These are phyloP conservation scores for Gila robusta DNA, from an alignment of 2,797 vertebrate species.

Conservation along the genomic window DNA sequence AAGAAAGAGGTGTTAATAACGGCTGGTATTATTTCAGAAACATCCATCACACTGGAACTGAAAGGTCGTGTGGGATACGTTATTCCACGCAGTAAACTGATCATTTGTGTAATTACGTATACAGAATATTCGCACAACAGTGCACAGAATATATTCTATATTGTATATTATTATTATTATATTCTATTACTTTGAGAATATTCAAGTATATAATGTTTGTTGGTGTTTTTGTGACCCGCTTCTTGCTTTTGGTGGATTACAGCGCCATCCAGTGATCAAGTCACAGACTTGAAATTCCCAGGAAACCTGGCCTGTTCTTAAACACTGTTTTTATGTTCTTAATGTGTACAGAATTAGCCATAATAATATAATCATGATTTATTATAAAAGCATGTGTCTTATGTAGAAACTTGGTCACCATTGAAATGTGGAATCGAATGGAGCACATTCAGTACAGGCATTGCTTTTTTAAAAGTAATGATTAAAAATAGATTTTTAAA, in stretches of 20 bases:
- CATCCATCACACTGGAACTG: not conserved
- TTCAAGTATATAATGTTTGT: not conserved
- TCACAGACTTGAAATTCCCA: not conserved
- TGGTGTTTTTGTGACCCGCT: not conserved
- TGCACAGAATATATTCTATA: not conserved
- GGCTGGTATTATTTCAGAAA: not conserved
- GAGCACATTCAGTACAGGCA: not conserved
- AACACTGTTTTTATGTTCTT: not conserved
- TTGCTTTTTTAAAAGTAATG: not conserved
- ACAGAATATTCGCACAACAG: not conserved
- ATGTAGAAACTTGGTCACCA: not conserved
- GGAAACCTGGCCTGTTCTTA: not conserved
- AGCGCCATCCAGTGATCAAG: constrained; percentile 16
- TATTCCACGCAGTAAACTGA: not conserved
- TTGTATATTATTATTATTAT: not conserved
- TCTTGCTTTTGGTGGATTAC: constrained; percentile 9
- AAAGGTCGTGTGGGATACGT: not conserved
- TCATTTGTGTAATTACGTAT: not conserved
- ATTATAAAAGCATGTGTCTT: not conserved
- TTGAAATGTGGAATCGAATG: too few relatives aligned
- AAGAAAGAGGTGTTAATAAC: not conserved
- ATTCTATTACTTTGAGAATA: not conserved
- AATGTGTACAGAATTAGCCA: not conserved
- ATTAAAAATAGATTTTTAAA: not conserved
- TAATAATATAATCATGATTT: not conserved